A percentile compares a stretch with the other conserved stretches of the same genome.
Evolutionary conservation across 2,113 vertebrate genomes (phyloP).

Genomic region (Garra rufa): DNA sequence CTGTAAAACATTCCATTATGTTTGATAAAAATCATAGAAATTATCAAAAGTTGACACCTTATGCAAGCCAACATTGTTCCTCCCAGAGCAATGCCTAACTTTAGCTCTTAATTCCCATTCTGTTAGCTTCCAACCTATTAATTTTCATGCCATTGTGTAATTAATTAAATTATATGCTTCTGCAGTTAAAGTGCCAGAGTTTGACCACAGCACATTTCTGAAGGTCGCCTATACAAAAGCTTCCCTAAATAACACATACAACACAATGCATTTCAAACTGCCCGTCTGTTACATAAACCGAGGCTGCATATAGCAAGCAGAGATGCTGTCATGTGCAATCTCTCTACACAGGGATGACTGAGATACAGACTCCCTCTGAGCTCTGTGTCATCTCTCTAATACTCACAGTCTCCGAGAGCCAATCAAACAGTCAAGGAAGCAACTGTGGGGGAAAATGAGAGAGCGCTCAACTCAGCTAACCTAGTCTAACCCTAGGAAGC

Average conservation of each 20-base stretch:
- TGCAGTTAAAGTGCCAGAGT: not conserved
- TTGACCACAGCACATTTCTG: not conserved
- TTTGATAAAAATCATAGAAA: not conserved
- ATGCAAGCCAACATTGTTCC: not conserved
- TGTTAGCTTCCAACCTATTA: not conserved
- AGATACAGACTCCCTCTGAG: not conserved
- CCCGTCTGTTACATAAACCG: not conserved
- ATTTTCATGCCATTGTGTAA: not conserved
- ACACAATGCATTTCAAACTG: not conserved
- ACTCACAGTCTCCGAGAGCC: not conserved
- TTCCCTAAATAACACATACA: not conserved
- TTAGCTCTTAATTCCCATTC: not conserved
- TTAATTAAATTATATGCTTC: slow-evolving; percentile 3
- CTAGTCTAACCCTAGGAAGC: not conserved
- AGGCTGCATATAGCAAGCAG: slow-evolving; percentile 26
- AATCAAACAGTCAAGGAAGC: not conserved
- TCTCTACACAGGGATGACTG: slow-evolving; percentile 27
- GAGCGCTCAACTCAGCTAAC: not conserved
- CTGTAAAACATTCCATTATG: not conserved
- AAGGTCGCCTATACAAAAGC: not conserved
- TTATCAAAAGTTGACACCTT: not conserved
- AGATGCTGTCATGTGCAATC: slow-evolving; percentile 40
- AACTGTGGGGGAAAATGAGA: not conserved
- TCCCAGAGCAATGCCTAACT: not conserved
- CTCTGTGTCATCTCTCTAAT: slow-evolving; percentile 22